Percentiles rank a stretch among this genome's conserved stretches.
phyloP scores from a whole-genome alignment of 2,888 invertebrate genomes.

The Ligdia adustata region DNA sequence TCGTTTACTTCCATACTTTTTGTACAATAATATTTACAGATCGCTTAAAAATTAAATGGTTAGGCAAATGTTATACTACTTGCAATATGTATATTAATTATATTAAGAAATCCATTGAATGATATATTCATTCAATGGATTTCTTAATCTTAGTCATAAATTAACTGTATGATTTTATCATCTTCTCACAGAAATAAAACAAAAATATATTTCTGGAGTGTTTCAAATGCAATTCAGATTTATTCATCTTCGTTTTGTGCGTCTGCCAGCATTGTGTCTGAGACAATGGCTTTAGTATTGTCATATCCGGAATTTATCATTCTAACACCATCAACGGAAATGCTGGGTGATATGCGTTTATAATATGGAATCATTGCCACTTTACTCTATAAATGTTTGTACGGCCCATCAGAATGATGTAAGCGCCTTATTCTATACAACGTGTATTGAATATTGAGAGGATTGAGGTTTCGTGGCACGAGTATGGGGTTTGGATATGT shows the following conservation, averaged over 20 bases:
- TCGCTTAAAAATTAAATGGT: too few species aligned
- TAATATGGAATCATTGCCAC: conserved; percentile 76
- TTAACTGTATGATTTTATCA: too few species aligned
- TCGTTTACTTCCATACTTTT: too few species aligned
- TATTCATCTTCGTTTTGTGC: conserved; percentile 78
- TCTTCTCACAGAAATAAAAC: conserved; percentile 36
- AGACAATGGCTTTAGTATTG: conserved; percentile 73
- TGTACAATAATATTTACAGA: too few species aligned
- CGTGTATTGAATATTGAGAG: conserved; percentile 48
- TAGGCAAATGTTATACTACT: too few species aligned
- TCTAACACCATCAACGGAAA: conserved; percentile 81
- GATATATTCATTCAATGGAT: too few species aligned
- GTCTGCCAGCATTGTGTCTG: conserved; percentile 73
- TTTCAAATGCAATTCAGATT: too few species aligned
- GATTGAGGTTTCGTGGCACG: conserved; percentile 4
- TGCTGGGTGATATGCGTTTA: conserved; percentile 75
- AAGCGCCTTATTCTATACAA: conserved; percentile 49
- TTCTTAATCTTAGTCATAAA: too few species aligned
- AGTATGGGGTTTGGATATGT: conserved; percentile 8
- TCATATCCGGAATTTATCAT: conserved; percentile 81
- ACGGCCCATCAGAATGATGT: conserved; percentile 64
- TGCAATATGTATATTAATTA: too few species aligned
- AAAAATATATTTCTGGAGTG: too few species aligned
- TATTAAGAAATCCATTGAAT: too few species aligned
- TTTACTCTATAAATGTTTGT: conserved; percentile 70